Evolutionary conservation across 2,113 vertebrate species (phyloP).

Genomic region (Acrocephalus arundinaceus): DNA sequence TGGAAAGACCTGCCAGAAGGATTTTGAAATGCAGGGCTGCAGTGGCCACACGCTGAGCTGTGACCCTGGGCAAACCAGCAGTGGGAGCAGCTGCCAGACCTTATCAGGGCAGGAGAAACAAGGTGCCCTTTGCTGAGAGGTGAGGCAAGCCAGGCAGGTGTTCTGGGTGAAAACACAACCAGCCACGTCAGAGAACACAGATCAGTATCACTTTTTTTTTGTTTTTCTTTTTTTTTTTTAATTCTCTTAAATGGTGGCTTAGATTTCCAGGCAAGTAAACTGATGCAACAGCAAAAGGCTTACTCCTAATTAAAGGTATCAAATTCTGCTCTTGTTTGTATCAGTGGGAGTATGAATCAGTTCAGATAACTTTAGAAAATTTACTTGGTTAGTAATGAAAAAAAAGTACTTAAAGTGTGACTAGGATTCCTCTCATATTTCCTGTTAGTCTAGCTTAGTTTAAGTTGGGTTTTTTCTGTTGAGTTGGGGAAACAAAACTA

Average conservation of each 20-base stretch:
- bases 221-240: background rate
- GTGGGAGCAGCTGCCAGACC: constrained; percentile 23
- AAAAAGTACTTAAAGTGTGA: background rate
- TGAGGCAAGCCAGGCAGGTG: background rate
- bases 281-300: background rate
- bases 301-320: background rate
- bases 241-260: background rate
- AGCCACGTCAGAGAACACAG: background rate
- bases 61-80: background rate
- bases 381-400: background rate
- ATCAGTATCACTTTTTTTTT: background rate
- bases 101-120: background rate
- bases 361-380: background rate
- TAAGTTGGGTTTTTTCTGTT: background rate
- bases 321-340: background rate
- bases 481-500: background rate
- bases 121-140: background rate
- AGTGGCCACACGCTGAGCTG: background rate
- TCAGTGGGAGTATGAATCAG: background rate
- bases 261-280: background rate
- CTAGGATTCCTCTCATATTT: background rate
- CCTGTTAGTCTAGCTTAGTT: background rate
- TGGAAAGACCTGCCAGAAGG: background rate
- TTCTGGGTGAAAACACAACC: background rate
- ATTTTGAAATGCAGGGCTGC: background rate